These are phyloP conservation scores for Rhagonycha lutea DNA, from an alignment of 2,888 invertebrate species.

Conservation along the genomic window DNA sequence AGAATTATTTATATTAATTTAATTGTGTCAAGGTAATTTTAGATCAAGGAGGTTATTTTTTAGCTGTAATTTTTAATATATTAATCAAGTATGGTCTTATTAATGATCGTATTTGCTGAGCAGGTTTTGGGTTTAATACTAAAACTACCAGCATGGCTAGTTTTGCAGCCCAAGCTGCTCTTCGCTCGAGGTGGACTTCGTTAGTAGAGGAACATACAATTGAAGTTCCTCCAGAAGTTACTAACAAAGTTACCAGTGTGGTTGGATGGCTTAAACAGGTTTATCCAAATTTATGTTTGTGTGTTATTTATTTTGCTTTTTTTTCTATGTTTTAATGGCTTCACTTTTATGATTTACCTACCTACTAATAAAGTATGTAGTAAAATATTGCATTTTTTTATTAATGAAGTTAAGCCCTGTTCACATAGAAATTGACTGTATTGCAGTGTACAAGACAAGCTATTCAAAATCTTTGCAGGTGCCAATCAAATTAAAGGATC, in stretches of 20 bases:
- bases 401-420: not conserved
- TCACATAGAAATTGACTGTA: too few relatives aligned
- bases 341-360: not conserved
- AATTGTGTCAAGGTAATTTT: slow-evolving; percentile 9
- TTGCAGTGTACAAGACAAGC: too few relatives aligned
- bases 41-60: not conserved
- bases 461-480: too few relatives aligned
- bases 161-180: slow-evolving; percentile 71
- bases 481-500: too few relatives aligned
- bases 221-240: slow-evolving; percentile 67
- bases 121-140: slow-evolving; percentile 13
- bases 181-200: slow-evolving; percentile 74
- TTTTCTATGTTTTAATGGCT: not conserved
- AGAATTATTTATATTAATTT: not conserved
- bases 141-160: slow-evolving; percentile 61
- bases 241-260: slow-evolving; percentile 75
- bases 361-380: not conserved
- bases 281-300: not conserved
- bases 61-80: not conserved
- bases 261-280: slow-evolving; percentile 85
- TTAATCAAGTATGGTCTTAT: not conserved
- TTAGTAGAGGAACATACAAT: slow-evolving; percentile 72
- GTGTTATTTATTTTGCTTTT: not conserved
- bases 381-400: not conserved
- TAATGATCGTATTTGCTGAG: not conserved